phyloP scores from a whole-genome alignment of 2,888 invertebrate genomes.

The Diaperis boleti region DNA sequence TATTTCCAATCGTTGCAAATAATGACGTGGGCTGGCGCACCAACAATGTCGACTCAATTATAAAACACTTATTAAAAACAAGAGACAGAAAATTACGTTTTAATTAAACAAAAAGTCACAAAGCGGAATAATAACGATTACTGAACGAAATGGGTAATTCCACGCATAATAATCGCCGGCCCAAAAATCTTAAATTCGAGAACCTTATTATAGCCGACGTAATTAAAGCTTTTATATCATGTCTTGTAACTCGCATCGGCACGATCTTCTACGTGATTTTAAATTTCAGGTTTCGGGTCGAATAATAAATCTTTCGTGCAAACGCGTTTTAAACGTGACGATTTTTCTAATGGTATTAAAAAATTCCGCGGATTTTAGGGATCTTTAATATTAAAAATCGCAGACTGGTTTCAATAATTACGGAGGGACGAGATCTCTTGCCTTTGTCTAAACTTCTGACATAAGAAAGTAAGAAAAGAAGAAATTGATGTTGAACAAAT shows the following conservation, averaged over 20 bases:
- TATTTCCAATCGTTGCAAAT: no score
- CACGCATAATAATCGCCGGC: not conserved
- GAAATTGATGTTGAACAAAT: no score
- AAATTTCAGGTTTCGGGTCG: constrained; percentile 24
- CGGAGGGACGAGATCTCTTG: no score
- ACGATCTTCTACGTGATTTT: constrained; percentile 29
- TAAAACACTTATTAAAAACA: constrained; percentile 3
- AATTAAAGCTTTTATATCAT: constrained; percentile 16
- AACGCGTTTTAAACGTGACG: constrained; percentile 39
- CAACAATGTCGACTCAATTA: no score
- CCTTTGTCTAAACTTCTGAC: no score
- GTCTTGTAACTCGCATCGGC: constrained; percentile 13
- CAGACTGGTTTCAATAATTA: no score
- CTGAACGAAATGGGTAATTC: constrained; percentile 10
- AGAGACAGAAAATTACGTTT: constrained; percentile 1
- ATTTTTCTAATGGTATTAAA: constrained; percentile 41
- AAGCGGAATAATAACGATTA: constrained; percentile 2
- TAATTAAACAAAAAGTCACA: constrained; percentile 11
- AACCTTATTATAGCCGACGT: not conserved
- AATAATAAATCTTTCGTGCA: constrained; percentile 27
- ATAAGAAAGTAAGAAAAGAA: no score
- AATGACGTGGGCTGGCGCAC: no score
- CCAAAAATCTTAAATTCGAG: constrained; percentile 20
- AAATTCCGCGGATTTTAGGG: constrained; percentile 23
- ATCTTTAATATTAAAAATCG: constrained; percentile 26